Percentiles rank a stretch among this genome's conserved stretches.
These are phyloP conservation scores for Turdus rufiventris DNA, from an alignment of 2,113 vertebrate species.

Conservation along the genomic window DNA sequence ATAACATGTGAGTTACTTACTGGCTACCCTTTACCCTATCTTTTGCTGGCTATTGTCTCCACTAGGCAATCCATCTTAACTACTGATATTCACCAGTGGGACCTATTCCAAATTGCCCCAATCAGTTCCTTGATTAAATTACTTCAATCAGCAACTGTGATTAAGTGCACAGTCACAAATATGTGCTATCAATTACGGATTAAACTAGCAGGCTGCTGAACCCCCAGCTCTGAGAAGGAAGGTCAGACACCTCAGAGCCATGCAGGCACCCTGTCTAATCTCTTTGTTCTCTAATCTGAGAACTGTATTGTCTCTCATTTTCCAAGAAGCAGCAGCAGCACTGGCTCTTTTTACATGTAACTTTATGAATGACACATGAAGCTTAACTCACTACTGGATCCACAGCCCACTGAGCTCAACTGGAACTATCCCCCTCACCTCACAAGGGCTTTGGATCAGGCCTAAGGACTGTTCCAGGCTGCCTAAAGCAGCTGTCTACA, in stretches of 20 bases:
- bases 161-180: not conserved
- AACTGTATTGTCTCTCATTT: not conserved
- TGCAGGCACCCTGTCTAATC: not conserved
- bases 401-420: not conserved
- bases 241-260: not conserved
- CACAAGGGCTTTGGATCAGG: not conserved
- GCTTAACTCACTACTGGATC: not conserved
- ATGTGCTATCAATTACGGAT: not conserved
- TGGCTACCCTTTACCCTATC: not conserved
- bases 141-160: not conserved
- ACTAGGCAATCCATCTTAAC: not conserved
- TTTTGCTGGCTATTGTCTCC: not conserved
- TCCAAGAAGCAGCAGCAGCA: not conserved
- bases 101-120: not conserved
- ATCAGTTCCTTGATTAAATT: constrained; percentile 32
- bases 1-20: not conserved
- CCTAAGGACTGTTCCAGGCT: not conserved
- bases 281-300: not conserved
- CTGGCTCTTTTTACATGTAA: not conserved
- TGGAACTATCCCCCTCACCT: not conserved
- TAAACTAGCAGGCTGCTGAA: not conserved
- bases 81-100: not conserved
- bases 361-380: not conserved
- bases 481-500: not conserved
- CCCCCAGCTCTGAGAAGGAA: not conserved